Evolutionary conservation across 37 sponge, comb jelly and placozoan genomes (phyloP).

Genomic region (Ianthella basta): DNA sequence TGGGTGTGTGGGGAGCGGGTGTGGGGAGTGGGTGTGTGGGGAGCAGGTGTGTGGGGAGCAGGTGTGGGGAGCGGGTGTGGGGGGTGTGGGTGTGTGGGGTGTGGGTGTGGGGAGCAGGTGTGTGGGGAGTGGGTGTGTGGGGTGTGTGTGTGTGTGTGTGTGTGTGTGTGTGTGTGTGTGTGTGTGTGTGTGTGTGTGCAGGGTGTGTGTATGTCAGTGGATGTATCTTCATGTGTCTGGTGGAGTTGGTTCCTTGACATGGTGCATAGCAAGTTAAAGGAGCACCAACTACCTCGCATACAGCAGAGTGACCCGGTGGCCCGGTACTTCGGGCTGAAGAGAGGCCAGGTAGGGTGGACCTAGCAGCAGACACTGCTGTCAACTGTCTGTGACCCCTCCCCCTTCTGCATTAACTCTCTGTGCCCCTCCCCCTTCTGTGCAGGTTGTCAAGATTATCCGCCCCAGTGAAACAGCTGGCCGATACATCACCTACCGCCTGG

Average conservation of each 20-base stretch:
- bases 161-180: no score
- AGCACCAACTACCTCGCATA: slow-evolving; percentile 93
- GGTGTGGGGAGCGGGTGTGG: no score
- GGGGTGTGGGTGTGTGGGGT: no score
- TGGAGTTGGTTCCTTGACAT: background rate
- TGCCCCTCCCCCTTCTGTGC: background rate
- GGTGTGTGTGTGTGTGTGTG: no score
- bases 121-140: no score
- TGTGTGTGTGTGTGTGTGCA: no score
- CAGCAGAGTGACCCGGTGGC: slow-evolving; percentile 98
- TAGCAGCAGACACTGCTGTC: background rate
- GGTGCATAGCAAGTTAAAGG: slow-evolving; percentile 81
- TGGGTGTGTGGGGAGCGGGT: no score
- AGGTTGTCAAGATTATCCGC: slow-evolving; percentile 91
- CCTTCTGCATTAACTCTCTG: background rate
- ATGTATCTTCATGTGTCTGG: background rate
- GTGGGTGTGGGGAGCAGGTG: no score
- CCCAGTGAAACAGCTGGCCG: slow-evolving; percentile 98
- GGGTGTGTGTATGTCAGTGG: no score
- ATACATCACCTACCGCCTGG: slow-evolving; percentile 98
- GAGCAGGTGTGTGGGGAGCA: no score
- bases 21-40: no score
- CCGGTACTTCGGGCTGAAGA: slow-evolving; percentile 95
- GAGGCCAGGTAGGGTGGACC: slow-evolving; percentile 79
- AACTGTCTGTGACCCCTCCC: background rate